These are phyloP conservation scores for Columba guinea DNA, from an alignment of 2,797 vertebrate species.

Conservation along the genomic window DNA sequence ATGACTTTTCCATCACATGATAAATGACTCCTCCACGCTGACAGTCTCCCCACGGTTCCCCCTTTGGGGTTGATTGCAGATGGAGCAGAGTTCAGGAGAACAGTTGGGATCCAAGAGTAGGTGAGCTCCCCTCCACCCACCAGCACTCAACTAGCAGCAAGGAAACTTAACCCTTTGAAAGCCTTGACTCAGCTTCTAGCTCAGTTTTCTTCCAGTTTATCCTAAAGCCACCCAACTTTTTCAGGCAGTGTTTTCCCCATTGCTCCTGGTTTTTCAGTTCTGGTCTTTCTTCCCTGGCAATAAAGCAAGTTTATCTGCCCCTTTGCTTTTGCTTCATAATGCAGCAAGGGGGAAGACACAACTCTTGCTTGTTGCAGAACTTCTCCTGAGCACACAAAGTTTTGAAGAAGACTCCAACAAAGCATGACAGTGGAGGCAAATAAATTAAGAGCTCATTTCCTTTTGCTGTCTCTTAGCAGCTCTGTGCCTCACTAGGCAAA, in stretches of 20 bases:
- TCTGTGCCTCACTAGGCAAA: not conserved
- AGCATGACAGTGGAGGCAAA: not conserved
- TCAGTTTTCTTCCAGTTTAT: not conserved
- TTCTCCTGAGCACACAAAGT: not conserved
- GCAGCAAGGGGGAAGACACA: not conserved
- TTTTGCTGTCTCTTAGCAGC: not conserved
- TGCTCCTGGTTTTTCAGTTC: not conserved
- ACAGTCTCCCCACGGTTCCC: not conserved
- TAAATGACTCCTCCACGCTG: not conserved
- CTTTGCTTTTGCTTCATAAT: not conserved
- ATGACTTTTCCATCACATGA: constrained; percentile 29
- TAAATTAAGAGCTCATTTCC: not conserved
- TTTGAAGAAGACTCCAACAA: not conserved
- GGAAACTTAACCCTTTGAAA: constrained; percentile 15
- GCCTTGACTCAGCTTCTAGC: not conserved
- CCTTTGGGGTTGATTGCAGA: not conserved
- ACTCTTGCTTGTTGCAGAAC: not conserved
- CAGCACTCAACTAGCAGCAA: not conserved
- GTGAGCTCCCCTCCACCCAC: not conserved
- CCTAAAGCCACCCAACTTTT: not conserved
- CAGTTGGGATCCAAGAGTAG: not conserved
- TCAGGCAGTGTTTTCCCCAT: not conserved
- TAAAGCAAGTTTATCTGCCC: not conserved
- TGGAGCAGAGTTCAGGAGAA: not conserved
- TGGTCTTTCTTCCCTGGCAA: not conserved